Evolutionary conservation across 2,113 vertebrate species (phyloP).

Genomic region (Serinus canaria): DNA sequence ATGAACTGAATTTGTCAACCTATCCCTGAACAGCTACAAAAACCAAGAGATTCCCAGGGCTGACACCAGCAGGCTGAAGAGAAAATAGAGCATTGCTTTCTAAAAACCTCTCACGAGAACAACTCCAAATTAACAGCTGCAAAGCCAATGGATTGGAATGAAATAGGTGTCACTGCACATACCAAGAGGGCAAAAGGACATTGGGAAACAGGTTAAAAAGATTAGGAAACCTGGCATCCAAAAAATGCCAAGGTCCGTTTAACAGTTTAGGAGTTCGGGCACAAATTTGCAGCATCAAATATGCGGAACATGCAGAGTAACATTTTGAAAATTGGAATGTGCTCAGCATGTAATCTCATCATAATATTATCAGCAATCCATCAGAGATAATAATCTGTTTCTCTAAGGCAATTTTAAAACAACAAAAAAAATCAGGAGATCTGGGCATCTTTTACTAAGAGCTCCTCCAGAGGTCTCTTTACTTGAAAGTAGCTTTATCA

Average conservation of each 20-base stretch:
- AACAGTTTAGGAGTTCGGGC: neutral
- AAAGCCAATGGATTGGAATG: neutral
- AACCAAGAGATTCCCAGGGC: neutral
- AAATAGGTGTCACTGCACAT: neutral
- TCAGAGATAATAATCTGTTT: constrained; percentile 10
- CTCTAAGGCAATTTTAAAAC: constrained; percentile 1
- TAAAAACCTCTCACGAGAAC: neutral
- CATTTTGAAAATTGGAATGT: neutral
- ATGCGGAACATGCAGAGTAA: neutral
- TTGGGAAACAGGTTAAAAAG: neutral
- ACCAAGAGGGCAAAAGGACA: neutral
- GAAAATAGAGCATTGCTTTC: neutral
- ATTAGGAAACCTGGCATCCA: neutral
- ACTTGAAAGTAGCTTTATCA: neutral
- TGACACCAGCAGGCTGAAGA: neutral
- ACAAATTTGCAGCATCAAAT: neutral
- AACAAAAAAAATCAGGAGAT: neutral
- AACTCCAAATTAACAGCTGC: neutral
- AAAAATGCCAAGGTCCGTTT: neutral
- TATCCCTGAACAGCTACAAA: neutral
- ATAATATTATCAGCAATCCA: neutral
- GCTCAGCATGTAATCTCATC: neutral
- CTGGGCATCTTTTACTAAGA: neutral
- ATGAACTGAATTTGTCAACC: neutral
- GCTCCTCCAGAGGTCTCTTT: neutral